phyloP scores from a whole-genome alignment of 2,113 vertebrate species.

The Herpetotheres cachinnans region DNA sequence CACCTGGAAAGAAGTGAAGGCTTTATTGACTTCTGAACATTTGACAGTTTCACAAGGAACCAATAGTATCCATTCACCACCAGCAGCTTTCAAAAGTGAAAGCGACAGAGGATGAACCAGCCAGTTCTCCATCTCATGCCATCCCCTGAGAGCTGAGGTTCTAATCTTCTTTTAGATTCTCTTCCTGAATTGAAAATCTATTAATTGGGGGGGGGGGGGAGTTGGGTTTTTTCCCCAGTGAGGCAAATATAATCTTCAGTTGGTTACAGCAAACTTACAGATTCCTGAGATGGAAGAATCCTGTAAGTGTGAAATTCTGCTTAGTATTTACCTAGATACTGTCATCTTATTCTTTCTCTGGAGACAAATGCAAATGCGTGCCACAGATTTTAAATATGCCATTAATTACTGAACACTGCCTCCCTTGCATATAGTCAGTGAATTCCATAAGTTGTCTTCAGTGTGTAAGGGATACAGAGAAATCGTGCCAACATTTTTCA shows the following conservation, averaged over 20 bases:
- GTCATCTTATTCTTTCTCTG: background rate
- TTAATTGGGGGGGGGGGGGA: background rate
- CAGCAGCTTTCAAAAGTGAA: background rate
- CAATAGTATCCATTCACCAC: background rate
- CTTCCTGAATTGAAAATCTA: background rate
- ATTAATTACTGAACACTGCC: conserved; percentile 30
- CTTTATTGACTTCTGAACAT: background rate
- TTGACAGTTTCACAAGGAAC: background rate
- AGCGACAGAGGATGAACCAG: background rate
- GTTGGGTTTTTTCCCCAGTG: background rate
- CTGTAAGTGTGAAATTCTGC: background rate
- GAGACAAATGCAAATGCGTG: conserved; percentile 18
- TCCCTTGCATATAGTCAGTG: background rate
- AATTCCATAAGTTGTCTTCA: background rate
- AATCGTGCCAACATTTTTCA: background rate
- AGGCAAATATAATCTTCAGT: background rate
- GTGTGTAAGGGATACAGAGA: background rate
- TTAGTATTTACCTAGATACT: background rate
- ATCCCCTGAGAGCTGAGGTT: background rate
- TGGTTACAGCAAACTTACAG: background rate
- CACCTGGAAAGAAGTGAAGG: background rate
- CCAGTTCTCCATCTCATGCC: background rate
- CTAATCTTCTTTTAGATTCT: background rate
- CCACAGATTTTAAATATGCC: background rate
- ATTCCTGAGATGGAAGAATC: background rate